Base-by-base conservation (phyloP, 2,888 invertebrate species). In the Platycnemis pennipes region DNA sequence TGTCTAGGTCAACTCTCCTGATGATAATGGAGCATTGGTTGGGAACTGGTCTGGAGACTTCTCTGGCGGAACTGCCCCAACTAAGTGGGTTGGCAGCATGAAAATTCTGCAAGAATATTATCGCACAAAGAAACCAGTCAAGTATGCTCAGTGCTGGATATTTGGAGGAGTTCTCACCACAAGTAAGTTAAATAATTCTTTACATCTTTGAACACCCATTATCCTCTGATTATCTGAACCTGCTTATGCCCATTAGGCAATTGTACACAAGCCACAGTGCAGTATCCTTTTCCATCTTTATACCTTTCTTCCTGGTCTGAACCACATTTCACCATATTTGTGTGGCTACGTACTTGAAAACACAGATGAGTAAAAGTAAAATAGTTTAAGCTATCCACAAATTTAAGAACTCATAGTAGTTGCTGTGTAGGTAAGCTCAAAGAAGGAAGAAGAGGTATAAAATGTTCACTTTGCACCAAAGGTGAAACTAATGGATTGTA, bases 131-230 rank as follows among this genome's bases (percentile, higher is more conserved):
- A 98, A 98, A 95, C 98, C 99, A 0, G 99, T 99, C 0, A 99
- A 98, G 96, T 99, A 98, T 96, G 99, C 99, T 0, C 99, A 99
- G 95, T 99, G 99, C 96, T 99, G 99, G 99, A 99, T 99, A 7
- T 99, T 99, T 96, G 98, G 99, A 3, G 99, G 99, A 0, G 98
- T 99, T 42, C 96, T 99, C 94, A 98, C 99, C 0, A 98, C 99
- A 95, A 97, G 98, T 98, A 96, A 96, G 96, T 96, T 53, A 42
- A 56, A 46, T 85, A 44, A 86, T 53, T 1, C 85, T 42, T 85
- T 45, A 1, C 3, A 49, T 31, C 3, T 42, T 13, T 56, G 5
- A 5, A 56, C 22, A 1, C 5, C 22, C 22, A 56, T 8, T 56
- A 22, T 22, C 56, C 16, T 22, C 5, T 1, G 56, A 56, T 56